These are phyloP conservation scores for Procambarus clarkii DNA, from an alignment of 1,140 invertebrate genomes.

Conservation along the genomic window DNA sequence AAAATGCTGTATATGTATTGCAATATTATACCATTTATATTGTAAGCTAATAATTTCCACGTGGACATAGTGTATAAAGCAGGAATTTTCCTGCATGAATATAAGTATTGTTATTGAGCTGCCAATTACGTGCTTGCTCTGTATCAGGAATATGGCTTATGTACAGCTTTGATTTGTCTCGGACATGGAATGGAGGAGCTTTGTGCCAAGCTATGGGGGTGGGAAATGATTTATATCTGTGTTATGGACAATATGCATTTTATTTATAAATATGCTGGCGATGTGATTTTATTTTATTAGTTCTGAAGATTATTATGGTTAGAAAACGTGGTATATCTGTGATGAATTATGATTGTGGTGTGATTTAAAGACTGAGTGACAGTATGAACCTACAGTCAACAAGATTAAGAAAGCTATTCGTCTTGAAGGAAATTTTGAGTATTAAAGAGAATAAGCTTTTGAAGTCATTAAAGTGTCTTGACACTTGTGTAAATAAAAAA, in stretches of 20 bases:
- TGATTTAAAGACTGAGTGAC: not conserved
- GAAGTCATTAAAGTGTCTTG: not conserved
- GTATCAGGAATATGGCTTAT: slow-evolving; percentile 22
- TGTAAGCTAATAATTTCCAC: not conserved
- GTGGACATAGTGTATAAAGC: slow-evolving; percentile 43
- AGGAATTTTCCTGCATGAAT: not conserved
- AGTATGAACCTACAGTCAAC: slow-evolving; percentile 6
- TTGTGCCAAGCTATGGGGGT: slow-evolving; percentile 42
- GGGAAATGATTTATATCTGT: not conserved
- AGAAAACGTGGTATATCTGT: slow-evolving; percentile 44
- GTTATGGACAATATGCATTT: not conserved
- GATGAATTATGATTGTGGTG: slow-evolving; percentile 55
- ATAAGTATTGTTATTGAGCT: slow-evolving; percentile 38
- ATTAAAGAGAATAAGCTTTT: not conserved
- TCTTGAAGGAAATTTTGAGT: too few relatives aligned
- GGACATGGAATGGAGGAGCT: slow-evolving; percentile 5
- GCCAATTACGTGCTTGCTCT: slow-evolving; percentile 26
- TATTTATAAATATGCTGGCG: slow-evolving; percentile 26
- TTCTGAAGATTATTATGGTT: slow-evolving; percentile 43
- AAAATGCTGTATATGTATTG: slow-evolving; percentile 19
- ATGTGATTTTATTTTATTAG: slow-evolving; percentile 30
- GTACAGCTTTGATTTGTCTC: slow-evolving; percentile 33
- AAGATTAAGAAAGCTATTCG: not conserved
- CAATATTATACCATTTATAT: slow-evolving; percentile 12
- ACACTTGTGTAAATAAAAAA: not conserved